Conservation (phyloP, 2,113 vertebrate species). For the Pelvicachromis taeniatus region DNA sequence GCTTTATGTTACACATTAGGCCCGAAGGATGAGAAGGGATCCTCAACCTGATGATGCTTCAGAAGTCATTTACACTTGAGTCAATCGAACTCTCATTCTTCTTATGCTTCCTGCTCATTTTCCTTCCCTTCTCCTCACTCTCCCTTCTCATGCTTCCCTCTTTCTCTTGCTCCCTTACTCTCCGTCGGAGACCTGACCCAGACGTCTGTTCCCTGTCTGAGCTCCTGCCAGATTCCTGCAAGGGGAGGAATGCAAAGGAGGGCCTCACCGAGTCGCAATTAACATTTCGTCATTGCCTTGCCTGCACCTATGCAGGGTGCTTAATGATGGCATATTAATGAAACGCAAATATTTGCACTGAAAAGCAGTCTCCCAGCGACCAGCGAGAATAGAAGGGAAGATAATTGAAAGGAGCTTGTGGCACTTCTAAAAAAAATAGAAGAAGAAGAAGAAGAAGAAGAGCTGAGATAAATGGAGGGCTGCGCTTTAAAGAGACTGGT, state of each 20-base stretch:
- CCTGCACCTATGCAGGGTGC: conserved; percentile 57
- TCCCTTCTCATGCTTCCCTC: neutral
- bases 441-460: neutral
- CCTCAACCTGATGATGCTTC: neutral
- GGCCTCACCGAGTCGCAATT: conserved; percentile 59
- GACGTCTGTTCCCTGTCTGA: conserved; percentile 62
- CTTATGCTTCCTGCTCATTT: neutral
- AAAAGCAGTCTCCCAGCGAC: conserved; percentile 60
- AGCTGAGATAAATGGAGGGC: conserved; percentile 49
- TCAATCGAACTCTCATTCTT: neutral
- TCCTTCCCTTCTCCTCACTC: neutral
- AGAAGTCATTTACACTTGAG: neutral
- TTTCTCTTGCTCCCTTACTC: neutral
- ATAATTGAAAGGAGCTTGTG: conserved; percentile 58
- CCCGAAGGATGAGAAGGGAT: neutral
- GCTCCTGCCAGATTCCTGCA: conserved; percentile 64
- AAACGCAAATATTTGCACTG: conserved; percentile 68
- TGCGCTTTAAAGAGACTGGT: conserved; percentile 32
- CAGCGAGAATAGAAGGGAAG: conserved; percentile 10
- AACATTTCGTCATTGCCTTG: conserved; percentile 53
- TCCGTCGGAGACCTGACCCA: conserved; percentile 53
- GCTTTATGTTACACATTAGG: neutral
- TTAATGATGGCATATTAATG: conserved; percentile 61
- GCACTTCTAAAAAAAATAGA: conserved; percentile 29
- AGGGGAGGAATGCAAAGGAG: conserved; percentile 56